Evolutionary conservation across 2,888 invertebrate genomes (phyloP).

Genomic region (Blastobasis adustella): DNA sequence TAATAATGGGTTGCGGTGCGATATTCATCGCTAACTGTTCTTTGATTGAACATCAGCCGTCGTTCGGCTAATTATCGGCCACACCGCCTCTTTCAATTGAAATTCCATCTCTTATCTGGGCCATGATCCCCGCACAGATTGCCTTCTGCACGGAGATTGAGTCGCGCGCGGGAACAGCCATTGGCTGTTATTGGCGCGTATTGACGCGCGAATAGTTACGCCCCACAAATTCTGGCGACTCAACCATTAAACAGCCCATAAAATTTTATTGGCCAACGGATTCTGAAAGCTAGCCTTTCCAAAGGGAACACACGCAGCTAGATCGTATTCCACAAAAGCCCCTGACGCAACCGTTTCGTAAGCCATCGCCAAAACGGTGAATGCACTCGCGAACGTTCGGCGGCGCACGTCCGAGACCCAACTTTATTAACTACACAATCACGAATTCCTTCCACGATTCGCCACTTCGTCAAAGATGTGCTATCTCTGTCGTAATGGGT

Average conservation of each 20-base stretch:
- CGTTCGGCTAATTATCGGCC: constrained; percentile 44
- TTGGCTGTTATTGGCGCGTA: too few relatives aligned
- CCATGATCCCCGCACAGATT: constrained; percentile 14
- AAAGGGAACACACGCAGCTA: constrained; percentile 11
- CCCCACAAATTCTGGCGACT: constrained; percentile 1
- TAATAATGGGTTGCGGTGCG: constrained; percentile 51
- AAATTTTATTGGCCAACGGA: neutral
- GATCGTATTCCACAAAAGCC: constrained; percentile 23
- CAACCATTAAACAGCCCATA: neutral
- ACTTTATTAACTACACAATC: constrained; percentile 56
- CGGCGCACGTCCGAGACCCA: constrained; percentile 34
- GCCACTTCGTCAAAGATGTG: constrained; percentile 44
- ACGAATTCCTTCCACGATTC: constrained; percentile 59
- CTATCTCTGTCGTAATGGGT: neutral
- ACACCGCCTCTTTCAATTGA: constrained; percentile 28
- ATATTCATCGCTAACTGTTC: constrained; percentile 63
- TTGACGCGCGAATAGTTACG: constrained; percentile 2
- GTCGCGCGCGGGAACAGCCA: neutral
- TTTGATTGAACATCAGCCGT: constrained; percentile 47
- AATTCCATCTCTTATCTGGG: constrained; percentile 22
- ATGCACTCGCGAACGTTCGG: constrained; percentile 45
- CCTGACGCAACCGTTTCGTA: constrained; percentile 47
- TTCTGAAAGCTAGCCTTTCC: neutral
- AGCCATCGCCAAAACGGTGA: constrained; percentile 42
- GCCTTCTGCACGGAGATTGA: constrained; percentile 10